Base-by-base conservation (phyloP, 2,797 vertebrate genomes). In the Hephaestus fuliginosus region DNA sequence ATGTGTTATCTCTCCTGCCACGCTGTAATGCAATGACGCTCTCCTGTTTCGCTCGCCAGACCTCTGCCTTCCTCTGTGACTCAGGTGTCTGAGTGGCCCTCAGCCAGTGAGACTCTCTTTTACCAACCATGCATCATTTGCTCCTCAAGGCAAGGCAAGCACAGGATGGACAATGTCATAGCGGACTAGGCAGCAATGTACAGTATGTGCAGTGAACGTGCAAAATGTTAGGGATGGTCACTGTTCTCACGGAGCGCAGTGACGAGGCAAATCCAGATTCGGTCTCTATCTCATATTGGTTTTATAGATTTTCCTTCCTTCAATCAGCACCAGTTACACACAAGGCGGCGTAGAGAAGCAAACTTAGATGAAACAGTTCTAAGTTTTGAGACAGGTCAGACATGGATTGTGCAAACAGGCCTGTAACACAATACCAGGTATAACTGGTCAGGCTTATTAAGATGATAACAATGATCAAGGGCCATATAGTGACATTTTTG, bases 1-100 rank as follows among this genome's bases (percentile, higher is more conserved):
- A 63, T 52, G 71, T 70, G 86, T 85, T 88, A 92, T 93, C 90
- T 85, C 85, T 77, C 85, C 78, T 57, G 82, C 83, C 51, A 68
- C 56, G 82, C 78, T 88, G 88, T 85, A 90, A 91, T 86, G 89
- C 86, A 82, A 83, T 83, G 79, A 80, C 84, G 80, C 71, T 90
- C 89, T 92, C 91, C 78, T 57, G 86, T 92, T 92, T 90, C 89
- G 86, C 89, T 86, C 84, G 61, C 33, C 86, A 87, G 90, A 88
- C 87, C 86, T 73, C 79, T 2, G 48, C 83, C 87, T 85, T 88
- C 87, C 83, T 90, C 78, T 44, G 80, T 88, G 90, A 93, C 86
- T 93, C 92, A 91, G 88, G 91, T 93, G 90, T 93, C 93, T 87
- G 82, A 80, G 66, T 87, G 86, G 88, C 83, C 58, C n/a, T 79